phyloP scores from a whole-genome alignment of 2,113 vertebrate species.

The Capreolus pygargus region DNA sequence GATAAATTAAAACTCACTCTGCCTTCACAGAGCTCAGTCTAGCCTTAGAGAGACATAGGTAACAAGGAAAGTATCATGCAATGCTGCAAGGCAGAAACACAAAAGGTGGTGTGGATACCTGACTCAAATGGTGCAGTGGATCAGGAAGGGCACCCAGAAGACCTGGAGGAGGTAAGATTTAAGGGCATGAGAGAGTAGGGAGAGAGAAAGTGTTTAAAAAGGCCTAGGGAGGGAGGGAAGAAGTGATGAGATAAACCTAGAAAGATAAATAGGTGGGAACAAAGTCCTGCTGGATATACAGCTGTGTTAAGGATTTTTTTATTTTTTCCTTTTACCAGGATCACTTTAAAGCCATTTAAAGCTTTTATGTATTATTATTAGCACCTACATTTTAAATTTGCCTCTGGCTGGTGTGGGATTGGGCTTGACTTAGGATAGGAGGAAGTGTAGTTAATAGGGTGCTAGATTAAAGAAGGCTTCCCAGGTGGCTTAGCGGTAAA shows the following conservation, averaged over 20 bases:
- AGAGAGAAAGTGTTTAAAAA: neutral
- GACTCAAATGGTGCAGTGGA: neutral
- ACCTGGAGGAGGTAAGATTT: neutral
- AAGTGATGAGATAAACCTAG: neutral
- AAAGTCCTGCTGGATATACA: neutral
- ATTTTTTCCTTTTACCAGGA: neutral
- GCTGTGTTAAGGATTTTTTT: neutral
- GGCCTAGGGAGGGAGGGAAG: neutral
- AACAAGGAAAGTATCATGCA: neutral
- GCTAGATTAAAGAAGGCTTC: neutral
- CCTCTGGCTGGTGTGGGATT: neutral
- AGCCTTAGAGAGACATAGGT: neutral
- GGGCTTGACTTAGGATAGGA: neutral
- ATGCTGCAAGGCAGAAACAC: neutral
- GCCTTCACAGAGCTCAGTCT: neutral
- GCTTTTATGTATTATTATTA: neutral
- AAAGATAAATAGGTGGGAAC: neutral
- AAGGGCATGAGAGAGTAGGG: neutral
- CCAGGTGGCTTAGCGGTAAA: neutral
- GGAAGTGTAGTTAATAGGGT: accelerated
- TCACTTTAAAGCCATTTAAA: neutral
- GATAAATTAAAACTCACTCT: neutral
- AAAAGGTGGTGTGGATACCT: neutral
- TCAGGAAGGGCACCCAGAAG: neutral
- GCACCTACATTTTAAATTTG: neutral